These are phyloP conservation scores for Dicaeum eximium DNA, from an alignment of 2,113 vertebrate genomes.

Conservation along the genomic window DNA sequence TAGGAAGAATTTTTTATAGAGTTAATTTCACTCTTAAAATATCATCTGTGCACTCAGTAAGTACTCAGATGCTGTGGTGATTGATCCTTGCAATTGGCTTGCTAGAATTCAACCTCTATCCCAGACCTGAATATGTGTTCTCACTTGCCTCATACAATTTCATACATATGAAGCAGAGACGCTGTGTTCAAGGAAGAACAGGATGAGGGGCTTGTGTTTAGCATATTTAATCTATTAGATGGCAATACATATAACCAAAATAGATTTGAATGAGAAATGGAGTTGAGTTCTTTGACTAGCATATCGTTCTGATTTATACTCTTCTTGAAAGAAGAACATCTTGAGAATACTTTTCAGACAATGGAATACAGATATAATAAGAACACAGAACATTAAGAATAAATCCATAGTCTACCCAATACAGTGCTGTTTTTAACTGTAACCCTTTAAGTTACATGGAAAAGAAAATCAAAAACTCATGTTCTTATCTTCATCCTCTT, in stretches of 20 bases:
- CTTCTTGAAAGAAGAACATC: not conserved
- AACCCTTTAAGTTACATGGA: not conserved
- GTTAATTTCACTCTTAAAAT: not conserved
- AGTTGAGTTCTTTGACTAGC: not conserved
- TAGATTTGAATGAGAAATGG: slow-evolving; percentile 28
- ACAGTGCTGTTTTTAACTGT: not conserved
- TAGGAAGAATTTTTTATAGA: not conserved
- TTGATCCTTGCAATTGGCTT: not conserved
- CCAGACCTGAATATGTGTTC: not conserved
- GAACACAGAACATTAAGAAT: not conserved
- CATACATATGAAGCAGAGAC: not conserved
- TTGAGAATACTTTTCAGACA: not conserved
- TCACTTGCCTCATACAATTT: not conserved
- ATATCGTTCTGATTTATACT: not conserved
- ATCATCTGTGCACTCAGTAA: not conserved
- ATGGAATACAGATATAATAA: not conserved
- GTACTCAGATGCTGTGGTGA: not conserved
- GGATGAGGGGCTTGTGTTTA: slow-evolving; percentile 2
- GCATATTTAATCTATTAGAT: slow-evolving; percentile 61
- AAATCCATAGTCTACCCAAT: not conserved
- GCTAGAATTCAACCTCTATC: not conserved
- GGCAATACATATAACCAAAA: slow-evolving; percentile 33
- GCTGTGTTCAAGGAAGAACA: not conserved
- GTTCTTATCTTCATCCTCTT: not conserved
- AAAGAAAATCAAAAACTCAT: not conserved